Evolutionary conservation across 2,888 invertebrate genomes (phyloP), one percentile per base, ranked within the genome.

Genomic region (Mystacides longicornis): DNA sequence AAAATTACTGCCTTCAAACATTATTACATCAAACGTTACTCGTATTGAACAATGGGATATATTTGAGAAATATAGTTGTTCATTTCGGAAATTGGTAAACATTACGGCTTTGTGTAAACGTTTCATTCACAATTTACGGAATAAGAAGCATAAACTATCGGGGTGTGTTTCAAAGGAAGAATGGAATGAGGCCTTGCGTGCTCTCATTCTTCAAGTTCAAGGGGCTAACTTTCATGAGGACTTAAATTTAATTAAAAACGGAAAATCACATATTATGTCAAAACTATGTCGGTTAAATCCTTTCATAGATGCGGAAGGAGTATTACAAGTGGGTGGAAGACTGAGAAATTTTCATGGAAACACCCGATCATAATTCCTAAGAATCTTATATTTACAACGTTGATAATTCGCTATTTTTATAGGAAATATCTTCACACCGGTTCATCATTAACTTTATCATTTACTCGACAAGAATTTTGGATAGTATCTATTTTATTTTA

Each of bases 271-370:
- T 3, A n/a, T n/a, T n/a, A 37, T 37, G 37, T 37, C 37, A 7
- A 3, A 16, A 37, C 16, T 37, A 3, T 37, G 14, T 37, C 37
- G 37, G 3, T 37, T 37, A 16, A 37, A 20, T 37, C 50, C 50
- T n/a, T 50, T 50, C 21, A 33, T 50, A 14, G 50, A 50, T 31
- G 3, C 19, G 2, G 37, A 50, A 20, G 50, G 50, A 16, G 2
- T 50, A 7, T 21, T 50, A 9, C 23, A 20, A 16, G 37, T 50
- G 3, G 50, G 37, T 11, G 50, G 50, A 7, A 16, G 50, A 37
- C 7, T 50, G 2, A 7, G 11, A 20, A 20, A 18, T 2, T 19
- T 37, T 20, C 21, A 23, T 16, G 9, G 31, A 14, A 14, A 31
- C 20, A 50, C 37, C 50, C 50, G 20, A 22, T 22, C n/a, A 18